Base-by-base conservation (phyloP, 2,113 vertebrate species). In the Scolopax mira region DNA sequence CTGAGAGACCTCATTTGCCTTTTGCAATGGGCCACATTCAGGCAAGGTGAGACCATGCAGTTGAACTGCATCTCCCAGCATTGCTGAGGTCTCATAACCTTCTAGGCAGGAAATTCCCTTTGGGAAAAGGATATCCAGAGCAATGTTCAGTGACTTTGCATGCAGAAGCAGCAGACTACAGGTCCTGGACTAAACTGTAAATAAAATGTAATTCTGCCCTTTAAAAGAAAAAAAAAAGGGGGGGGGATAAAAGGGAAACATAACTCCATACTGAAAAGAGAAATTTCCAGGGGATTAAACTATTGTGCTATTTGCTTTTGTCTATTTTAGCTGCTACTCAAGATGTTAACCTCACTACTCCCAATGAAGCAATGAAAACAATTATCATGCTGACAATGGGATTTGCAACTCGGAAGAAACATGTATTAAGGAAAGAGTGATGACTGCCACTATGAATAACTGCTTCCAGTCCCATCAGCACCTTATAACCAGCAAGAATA, bases 321-420 rank as follows among this genome's bases (percentile, higher is more conserved):
- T 80, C 84, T 91, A 60, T 84, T 94, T 88, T 84, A 89, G 79
- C 70, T 87, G 60, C 70, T 81, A 41, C 61, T 95, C 9, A 7
- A 87, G 37, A 85, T 24, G 37, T 93, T 94, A 94, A 94, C 94
- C 79, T 95, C 79, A 28, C 84, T 71, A 82, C 62, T 96, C 85
- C 75, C 87, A 95, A 3, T 28, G 58, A 95, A 91, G 89, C 79
- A 94, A 85, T 70, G 70, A 96, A 96, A 96, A 95, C 75, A 91
- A 65, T 80, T 90, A 65, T 42, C 22, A 2, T 14, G 22, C 64
- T 70, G 37, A 60, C 79, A 93, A 81, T 37, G 7, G 19, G 23
- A 90, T 88, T 93, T 93, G 41, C 89, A 82, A 83, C 79, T 46
- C 51, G 90, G 79, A 86, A 84, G 58, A 88, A 57, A 58, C 1